phyloP scores from a whole-genome alignment of 2,113 vertebrate genomes.

The Triplophysa rosa region DNA sequence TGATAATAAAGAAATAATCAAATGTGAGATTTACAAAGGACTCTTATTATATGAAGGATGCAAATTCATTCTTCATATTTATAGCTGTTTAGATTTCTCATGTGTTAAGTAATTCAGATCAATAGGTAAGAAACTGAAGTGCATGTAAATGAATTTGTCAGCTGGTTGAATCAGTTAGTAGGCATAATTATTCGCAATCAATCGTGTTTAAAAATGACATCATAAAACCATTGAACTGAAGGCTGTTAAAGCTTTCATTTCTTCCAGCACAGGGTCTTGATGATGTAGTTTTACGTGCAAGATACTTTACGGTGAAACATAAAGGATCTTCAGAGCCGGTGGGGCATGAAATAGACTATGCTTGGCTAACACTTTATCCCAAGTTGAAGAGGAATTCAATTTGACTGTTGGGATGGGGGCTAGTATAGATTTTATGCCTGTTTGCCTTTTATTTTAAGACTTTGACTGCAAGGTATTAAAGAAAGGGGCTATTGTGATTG shows the following conservation, averaged over 20 bases:
- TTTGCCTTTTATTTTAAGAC: conserved; percentile 43
- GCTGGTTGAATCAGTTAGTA: neutral
- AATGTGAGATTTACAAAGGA: neutral
- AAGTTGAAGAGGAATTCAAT: conserved; percentile 55
- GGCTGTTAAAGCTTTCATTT: conserved; percentile 35
- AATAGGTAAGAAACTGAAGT: neutral
- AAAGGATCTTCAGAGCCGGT: conserved; percentile 47
- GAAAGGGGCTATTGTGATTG: conserved; percentile 30
- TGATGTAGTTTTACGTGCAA: conserved; percentile 41
- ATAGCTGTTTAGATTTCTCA: neutral
- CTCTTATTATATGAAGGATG: neutral
- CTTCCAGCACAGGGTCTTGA: conserved; percentile 8
- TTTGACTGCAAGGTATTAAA: conserved; percentile 23
- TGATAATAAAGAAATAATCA: neutral
- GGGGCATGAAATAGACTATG: conserved; percentile 58
- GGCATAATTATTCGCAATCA: neutral
- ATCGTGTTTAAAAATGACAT: conserved; percentile 17
- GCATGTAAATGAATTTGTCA: neutral
- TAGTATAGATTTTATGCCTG: conserved; percentile 53
- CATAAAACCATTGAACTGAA: conserved; percentile 27
- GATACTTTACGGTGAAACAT: conserved; percentile 46
- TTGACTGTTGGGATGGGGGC: conserved; percentile 46
- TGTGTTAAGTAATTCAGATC: neutral
- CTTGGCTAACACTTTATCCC: conserved; percentile 46
- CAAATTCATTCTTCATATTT: neutral